phyloP scores from a whole-genome alignment of 2,113 vertebrate genomes.

The Enhydra lutris region DNA sequence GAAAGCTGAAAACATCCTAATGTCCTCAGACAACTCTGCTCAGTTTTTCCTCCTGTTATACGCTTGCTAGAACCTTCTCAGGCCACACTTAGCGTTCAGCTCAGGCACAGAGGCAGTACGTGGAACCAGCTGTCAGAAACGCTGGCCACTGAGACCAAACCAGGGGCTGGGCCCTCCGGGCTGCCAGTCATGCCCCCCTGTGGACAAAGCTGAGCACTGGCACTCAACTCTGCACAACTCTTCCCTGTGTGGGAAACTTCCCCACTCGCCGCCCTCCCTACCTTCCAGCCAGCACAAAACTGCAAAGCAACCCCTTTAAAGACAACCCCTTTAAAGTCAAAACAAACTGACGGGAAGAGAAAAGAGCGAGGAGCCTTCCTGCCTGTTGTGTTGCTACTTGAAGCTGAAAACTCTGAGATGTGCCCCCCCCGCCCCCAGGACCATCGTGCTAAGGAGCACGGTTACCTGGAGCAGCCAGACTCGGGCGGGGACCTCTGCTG shows the following conservation, averaged over 20 bases:
- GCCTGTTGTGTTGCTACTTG: neutral
- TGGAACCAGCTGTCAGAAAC: neutral
- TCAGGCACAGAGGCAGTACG: neutral
- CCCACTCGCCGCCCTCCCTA: neutral
- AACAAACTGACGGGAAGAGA: neutral
- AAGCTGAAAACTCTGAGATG: neutral
- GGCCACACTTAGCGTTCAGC: neutral
- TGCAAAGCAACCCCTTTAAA: neutral
- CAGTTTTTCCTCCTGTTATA: neutral
- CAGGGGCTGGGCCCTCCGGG: neutral
- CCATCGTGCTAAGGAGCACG: neutral
- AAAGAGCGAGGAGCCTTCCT: neutral
- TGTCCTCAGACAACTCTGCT: neutral
- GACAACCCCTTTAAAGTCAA: neutral
- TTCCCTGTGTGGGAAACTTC: neutral
- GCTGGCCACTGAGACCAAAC: neutral
- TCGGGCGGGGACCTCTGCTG: constrained; percentile 81
- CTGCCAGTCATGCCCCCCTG: neutral
- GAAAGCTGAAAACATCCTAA: neutral
- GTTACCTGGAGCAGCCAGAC: constrained; percentile 84
- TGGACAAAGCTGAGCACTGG: constrained; percentile 39
- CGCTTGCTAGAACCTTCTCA: neutral
- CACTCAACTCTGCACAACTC: neutral
- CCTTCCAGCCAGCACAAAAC: neutral
- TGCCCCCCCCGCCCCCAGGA: no score